Percentiles rank a stretch among this genome's conserved stretches.
Conservation (phyloP, 2,113 vertebrate genomes). For the Dipodomys ordii region DNA sequence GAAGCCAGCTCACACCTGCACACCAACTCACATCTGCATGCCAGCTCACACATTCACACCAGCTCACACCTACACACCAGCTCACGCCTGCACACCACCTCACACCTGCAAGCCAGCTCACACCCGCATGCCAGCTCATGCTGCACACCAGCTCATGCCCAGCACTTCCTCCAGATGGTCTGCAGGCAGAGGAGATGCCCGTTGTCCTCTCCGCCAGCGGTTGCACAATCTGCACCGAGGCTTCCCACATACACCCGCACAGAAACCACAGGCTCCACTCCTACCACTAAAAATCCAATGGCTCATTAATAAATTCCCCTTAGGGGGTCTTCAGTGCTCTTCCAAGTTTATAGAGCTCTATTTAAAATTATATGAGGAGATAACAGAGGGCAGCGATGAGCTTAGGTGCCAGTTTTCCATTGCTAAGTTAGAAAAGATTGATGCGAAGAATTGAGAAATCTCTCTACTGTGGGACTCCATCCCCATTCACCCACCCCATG, state of each 20-base stretch:
- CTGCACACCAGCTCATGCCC: too few species aligned
- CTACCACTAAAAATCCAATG: slow-evolving; percentile 14
- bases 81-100: too few species aligned
- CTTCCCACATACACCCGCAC: neutral
- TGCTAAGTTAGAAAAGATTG: neutral
- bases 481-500: neutral
- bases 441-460: neutral
- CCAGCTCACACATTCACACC: too few species aligned
- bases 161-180: neutral
- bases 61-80: too few species aligned
- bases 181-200: too few species aligned
- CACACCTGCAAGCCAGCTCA: too few species aligned
- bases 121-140: too few species aligned
- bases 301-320: slow-evolving; percentile 52
- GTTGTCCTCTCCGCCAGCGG: neutral
- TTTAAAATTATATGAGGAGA: slow-evolving; percentile 57
- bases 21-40: too few species aligned
- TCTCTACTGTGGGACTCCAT: neutral
- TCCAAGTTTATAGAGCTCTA: slow-evolving; percentile 41
- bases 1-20: too few species aligned
- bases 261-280: slow-evolving; percentile 50
- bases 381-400: neutral
- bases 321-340: slow-evolving; percentile 21
- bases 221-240: neutral
- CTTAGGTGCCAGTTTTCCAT: slow-evolving; percentile 19